Base-by-base conservation (phyloP, 2,888 invertebrate species). In the Coecobrya sp. region DNA sequence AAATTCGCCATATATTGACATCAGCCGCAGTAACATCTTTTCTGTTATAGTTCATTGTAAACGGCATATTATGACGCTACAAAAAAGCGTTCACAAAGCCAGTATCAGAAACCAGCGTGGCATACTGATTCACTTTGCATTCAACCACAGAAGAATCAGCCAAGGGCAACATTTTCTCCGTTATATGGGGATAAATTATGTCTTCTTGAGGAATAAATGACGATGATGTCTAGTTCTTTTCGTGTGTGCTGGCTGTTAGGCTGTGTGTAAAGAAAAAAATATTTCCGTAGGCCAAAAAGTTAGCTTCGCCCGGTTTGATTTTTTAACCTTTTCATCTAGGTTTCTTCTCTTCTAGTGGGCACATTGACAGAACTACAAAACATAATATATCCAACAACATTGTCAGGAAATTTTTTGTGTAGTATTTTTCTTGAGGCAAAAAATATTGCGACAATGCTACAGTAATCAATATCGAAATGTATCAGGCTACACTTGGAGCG, bases 81-180 rank as follows among this genome's bases (percentile, higher is more conserved):
- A 81, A 49, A 22, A 22, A 19, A 19, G 22, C 52, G 22, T 25
- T 45, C 30, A 10, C 49, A 81, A 30, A 59, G 7, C 36, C 55
- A 55, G 25, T 49, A 81, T 55, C 81, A 81, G 22, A 59, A 81
- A 52, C 52, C 81, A 59, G 65, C 85, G 55, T 89, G 89, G 84
- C 89, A 89, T 89, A 89, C 82, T 91, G 82, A 87, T 86, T 87
- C 91, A 91, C 82, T 82, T 84, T 70, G 59, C 79, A 86, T 59
- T 49, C n/a, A 76, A 73, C 89, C 89, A 89, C 82, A 76, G 22
- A 76, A 49, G 27, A 85, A n/a, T 36, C 55, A 89, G 88, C 92
- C 92, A 92, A 62, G 85, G 92, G 92, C 92, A 92, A 89, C 89
- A 52, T 92, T 92, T 88, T 89, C 88, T 88, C 92, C 92, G 92